Evolutionary conservation across 2,113 vertebrate species (phyloP), one percentile per base, ranked within the genome.

Genomic region (Catharus bicknelli): DNA sequence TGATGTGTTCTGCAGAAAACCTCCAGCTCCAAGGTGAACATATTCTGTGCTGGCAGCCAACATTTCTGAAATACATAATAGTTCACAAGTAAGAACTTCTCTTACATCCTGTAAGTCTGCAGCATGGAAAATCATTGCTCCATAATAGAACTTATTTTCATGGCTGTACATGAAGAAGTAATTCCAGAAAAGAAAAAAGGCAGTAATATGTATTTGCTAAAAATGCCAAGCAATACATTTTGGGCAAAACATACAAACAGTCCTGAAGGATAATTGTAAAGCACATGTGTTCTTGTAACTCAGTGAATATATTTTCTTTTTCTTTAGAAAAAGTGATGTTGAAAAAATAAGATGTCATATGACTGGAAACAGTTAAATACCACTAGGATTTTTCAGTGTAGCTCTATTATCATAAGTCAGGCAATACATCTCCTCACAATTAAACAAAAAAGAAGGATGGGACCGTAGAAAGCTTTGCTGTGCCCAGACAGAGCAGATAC

Each of bases 1-100:
- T 81, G 42, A 74, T 58, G 38, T 51, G 34, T 55, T 92, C 86
- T 63, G 26, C 48, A 84, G 76, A 90, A 96, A 90, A 81, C 19
- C 42, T 91, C 21, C 73, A 78, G 43, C 59, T 93, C 51, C 29
- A 55, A 86, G 54, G 63, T 83, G 93, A 90, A 76, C 27, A 77
- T 12, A 58, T 64, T 80, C 50, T 64, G 13, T 72, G 17, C 13
- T 61, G 51, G 47, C 54, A 92, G 83, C 72, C 80, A 91, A 38
- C 63, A 80, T 80, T 83, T 79, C 38, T 94, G 59, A 83, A 86
- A 83, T 73, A 83, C 36, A 53, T 76, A 30, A 25, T 7, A 86
- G 83, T 32, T 76, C 54, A 57, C n/a, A 88, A 79, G 57, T 36
- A 74, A 75, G 58, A 86, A 83, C 11, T 12, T 80, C 45, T 64